Percentiles rank a stretch among this genome's conserved stretches.
Conservation (phyloP, 2,113 vertebrate species). For the Sclerurus mexicanus region DNA sequence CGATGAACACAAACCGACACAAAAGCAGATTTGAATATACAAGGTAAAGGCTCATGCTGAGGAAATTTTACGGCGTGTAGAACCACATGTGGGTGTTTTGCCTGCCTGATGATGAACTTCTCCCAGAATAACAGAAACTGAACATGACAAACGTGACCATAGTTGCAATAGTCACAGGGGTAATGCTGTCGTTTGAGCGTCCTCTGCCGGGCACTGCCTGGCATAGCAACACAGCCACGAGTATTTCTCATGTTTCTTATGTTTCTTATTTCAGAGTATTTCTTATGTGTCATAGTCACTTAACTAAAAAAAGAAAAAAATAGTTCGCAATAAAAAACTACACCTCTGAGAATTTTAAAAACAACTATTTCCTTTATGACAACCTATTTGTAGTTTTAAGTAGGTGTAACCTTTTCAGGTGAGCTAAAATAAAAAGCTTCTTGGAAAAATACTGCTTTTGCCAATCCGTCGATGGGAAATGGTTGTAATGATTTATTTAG, state of each 20-base stretch:
- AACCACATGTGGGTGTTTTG: not conserved
- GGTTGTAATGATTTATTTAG: not conserved
- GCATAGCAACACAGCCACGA: not conserved
- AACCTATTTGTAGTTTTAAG: not conserved
- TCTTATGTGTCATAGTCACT: not conserved
- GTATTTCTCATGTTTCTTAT: no score
- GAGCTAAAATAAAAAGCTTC: not conserved
- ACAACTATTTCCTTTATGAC: not conserved
- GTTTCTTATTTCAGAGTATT: no score
- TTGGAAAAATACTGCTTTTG: not conserved
- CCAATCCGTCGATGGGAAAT: not conserved
- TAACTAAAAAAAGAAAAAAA: not conserved
- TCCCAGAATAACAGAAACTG: no score
- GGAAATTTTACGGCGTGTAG: not conserved
- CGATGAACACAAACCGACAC: not conserved
- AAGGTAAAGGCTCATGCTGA: not conserved
- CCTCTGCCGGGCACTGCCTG: not conserved
- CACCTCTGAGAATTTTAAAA: not conserved
- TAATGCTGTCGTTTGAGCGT: not conserved
- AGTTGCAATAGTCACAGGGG: rapidly evolving
- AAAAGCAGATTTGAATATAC: not conserved
- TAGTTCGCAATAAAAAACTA: not conserved
- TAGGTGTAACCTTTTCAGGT: not conserved
- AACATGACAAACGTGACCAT: rapidly evolving
- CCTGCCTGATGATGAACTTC: not conserved